phyloP scores from a whole-genome alignment of 2,113 vertebrate genomes.

The Amphilophus citrinellus region DNA sequence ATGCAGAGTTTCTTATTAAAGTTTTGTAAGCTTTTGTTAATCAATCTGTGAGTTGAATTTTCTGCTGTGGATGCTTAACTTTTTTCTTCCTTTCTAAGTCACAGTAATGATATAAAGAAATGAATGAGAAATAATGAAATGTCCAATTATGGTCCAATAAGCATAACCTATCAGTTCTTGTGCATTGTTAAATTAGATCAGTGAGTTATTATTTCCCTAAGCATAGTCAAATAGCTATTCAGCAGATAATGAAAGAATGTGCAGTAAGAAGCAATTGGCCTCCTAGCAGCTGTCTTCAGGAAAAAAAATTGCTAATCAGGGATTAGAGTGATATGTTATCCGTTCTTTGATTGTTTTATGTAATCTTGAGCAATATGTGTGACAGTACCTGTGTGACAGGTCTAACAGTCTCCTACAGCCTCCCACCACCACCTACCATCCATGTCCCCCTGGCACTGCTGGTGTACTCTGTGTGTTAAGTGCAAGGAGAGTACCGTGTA shows the following conservation, averaged over 20 bases:
- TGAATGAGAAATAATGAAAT: slow-evolving; percentile 62
- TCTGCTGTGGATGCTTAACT: slow-evolving; percentile 1
- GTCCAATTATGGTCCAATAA: slow-evolving; percentile 67
- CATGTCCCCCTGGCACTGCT: slow-evolving; percentile 27
- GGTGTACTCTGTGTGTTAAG: slow-evolving; percentile 62
- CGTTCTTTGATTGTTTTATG: slow-evolving; percentile 26
- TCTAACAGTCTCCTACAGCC: slow-evolving; percentile 27
- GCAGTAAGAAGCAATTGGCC: background rate
- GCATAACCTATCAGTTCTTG: slow-evolving; percentile 52
- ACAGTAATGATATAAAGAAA: slow-evolving; percentile 47
- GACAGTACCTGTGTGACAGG: slow-evolving; percentile 16
- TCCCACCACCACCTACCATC: slow-evolving; percentile 2
- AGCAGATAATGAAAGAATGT: slow-evolving; percentile 40
- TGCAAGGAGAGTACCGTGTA: slow-evolving; percentile 72
- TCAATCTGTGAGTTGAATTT: slow-evolving; percentile 46
- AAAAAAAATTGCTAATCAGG: slow-evolving; percentile 11
- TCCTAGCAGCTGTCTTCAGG: slow-evolving; percentile 13
- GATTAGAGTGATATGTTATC: slow-evolving; percentile 32
- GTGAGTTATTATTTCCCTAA: slow-evolving; percentile 61
- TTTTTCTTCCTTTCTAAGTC: slow-evolving; percentile 4
- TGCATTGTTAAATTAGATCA: slow-evolving; percentile 64
- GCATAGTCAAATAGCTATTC: slow-evolving; percentile 58
- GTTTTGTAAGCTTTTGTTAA: slow-evolving; percentile 44
- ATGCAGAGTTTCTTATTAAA: slow-evolving; percentile 41
- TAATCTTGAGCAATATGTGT: slow-evolving; percentile 11